Evolutionary conservation across 2,888 invertebrate genomes (phyloP).

Genomic region (Mantis religiosa): DNA sequence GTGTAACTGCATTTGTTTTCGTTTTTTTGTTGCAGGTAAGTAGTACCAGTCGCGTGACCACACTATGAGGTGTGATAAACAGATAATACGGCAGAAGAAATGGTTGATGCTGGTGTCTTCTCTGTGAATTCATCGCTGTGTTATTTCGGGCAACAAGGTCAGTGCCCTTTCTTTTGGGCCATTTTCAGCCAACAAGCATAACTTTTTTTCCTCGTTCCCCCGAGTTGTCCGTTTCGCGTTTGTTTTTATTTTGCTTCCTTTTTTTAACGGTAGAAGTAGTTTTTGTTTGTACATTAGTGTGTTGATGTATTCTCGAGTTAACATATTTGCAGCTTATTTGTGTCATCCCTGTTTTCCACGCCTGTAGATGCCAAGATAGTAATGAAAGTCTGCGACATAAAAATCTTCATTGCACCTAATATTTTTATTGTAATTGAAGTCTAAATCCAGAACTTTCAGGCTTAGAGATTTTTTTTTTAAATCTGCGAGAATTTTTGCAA

Average conservation of each 20-base stretch:
- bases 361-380: background rate
- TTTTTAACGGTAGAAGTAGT: no score
- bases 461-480: no score
- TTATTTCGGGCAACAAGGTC: background rate
- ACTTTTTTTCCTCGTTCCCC: background rate
- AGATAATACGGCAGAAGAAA: background rate
- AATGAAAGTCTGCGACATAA: background rate
- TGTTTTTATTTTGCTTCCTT: no score
- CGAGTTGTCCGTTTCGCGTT: no score
- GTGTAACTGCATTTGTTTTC: background rate
- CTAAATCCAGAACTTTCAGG: no score
- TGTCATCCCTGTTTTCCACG: background rate
- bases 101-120: background rate
- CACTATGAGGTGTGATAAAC: background rate
- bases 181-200: background rate
- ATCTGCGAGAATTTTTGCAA: no score
- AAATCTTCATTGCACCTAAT: no score
- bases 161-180: background rate
- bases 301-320: background rate
- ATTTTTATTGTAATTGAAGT: no score
- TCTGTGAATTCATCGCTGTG: background rate
- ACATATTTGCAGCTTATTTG: background rate
- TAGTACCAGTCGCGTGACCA: background rate
- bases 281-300: background rate
- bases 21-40: background rate